phyloP scores from a whole-genome alignment of 2,113 vertebrate species.

The Sorex fumeus region DNA sequence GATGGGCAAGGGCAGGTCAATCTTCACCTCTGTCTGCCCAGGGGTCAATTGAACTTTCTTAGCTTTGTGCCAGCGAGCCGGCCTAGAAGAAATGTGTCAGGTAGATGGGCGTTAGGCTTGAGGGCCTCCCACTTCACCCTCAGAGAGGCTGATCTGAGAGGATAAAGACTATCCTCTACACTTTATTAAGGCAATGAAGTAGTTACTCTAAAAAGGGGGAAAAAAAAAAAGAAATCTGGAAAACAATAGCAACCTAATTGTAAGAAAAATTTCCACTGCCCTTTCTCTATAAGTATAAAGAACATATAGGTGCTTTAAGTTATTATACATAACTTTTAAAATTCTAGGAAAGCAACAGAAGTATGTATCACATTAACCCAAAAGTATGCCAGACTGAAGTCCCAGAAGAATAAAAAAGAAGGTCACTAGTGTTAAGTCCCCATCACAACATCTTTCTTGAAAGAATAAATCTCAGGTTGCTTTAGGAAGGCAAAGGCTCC shows the following conservation, averaged over 20 bases:
- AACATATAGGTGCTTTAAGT: neutral
- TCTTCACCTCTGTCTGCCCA: constrained; percentile 98
- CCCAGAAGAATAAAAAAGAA: neutral
- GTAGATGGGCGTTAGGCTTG: rapidly evolving
- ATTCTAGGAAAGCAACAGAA: neutral
- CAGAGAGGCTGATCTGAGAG: neutral
- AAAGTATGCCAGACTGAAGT: neutral
- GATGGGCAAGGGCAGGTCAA: constrained; percentile 96
- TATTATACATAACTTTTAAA: neutral
- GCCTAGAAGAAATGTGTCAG: constrained; percentile 85
- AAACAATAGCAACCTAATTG: neutral
- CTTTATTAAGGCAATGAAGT: constrained; percentile 40
- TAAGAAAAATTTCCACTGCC: neutral
- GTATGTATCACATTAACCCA: neutral
- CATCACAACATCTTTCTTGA: neutral
- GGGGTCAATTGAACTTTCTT: constrained; percentile 98
- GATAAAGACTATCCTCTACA: neutral
- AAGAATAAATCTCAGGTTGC: neutral
- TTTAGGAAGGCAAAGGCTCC: neutral
- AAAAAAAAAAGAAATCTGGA: neutral
- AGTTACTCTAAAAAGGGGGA: neutral
- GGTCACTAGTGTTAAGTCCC: neutral
- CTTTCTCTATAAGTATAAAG: neutral
- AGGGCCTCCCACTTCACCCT: neutral
- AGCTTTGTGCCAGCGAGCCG: constrained; percentile 99